Evolutionary conservation across 2,888 invertebrate species (phyloP), one percentile per base, ranked within the genome.

Genomic region (Apamea monoglypha): DNA sequence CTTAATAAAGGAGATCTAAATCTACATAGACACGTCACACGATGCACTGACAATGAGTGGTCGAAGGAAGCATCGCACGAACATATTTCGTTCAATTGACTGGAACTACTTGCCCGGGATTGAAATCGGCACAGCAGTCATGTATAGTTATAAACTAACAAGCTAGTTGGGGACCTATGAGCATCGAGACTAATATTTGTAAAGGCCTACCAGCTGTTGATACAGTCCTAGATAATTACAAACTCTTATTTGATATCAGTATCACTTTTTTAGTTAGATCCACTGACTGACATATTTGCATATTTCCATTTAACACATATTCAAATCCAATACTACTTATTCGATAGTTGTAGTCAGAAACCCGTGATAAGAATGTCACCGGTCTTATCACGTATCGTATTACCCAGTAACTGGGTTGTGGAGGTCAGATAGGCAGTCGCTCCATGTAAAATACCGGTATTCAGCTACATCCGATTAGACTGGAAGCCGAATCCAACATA

Each of bases 61-160:
- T 63, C 83, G 32, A 70, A 74, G 74, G 83, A 83, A 84, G 70
- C 67, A 67, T 63, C 47, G 56, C 8, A n/a, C 47, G 7, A 44
- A 40, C 66, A 81, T 70, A 74, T 82, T 68, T 75, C 56, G 76
- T 76, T 68, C 84, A 85, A 85, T 86, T 85, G 87, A 74, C 66
- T 86, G 2, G 82, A 83, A 82, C 86, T 7, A 61, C 50, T 59
- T 5, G 53, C 12, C 18, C 36, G 53, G 66, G 67, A 86, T 70
- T 59, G 75, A 73, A 75, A 82, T 86, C 66, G 64, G 86, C 72
- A 76, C 78, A 75, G 63, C n/a, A 66, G n/a, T 68, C 32, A 59
- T 5, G 74, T 50, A n/a, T 63, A 59, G 61, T 74, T 32, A 66
- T 63, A 25, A 59, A 66, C 67, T 53, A 70, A 85, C 68, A 25